These are phyloP conservation scores for mouse (Mus musculus) DNA, from an alignment of 2,113 vertebrate genomes.

Conservation along the genomic window GRCm39 chr6:143926501-143927000, in stretches of 20 bases:
- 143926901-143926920: slow-evolving; percentile 81
- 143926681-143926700: background rate
- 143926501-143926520: slow-evolving; percentile 31
- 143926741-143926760: background rate
- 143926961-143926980: slow-evolving; percentile 83
- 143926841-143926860: slow-evolving; percentile 67
- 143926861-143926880: slow-evolving; percentile 61
- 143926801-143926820: slow-evolving; percentile 47
- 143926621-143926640: slow-evolving; percentile 68
- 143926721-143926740: fast-evolving
- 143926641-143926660: slow-evolving; percentile 69
- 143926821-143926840: slow-evolving; percentile 63
- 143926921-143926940: slow-evolving; percentile 76
- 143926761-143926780: background rate
- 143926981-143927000: slow-evolving; percentile 85
- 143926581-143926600: slow-evolving; percentile 56
- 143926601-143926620: slow-evolving; percentile 62
- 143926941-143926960: slow-evolving; percentile 82
- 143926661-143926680: background rate
- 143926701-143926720: background rate
- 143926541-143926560: slow-evolving; percentile 57
- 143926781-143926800: slow-evolving; percentile 31
- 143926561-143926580: background rate
- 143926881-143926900: background rate
- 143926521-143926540: background rate